Evolutionary conservation across 2,113 vertebrate genomes (phyloP).

Genomic region (Malurus elegans): DNA sequence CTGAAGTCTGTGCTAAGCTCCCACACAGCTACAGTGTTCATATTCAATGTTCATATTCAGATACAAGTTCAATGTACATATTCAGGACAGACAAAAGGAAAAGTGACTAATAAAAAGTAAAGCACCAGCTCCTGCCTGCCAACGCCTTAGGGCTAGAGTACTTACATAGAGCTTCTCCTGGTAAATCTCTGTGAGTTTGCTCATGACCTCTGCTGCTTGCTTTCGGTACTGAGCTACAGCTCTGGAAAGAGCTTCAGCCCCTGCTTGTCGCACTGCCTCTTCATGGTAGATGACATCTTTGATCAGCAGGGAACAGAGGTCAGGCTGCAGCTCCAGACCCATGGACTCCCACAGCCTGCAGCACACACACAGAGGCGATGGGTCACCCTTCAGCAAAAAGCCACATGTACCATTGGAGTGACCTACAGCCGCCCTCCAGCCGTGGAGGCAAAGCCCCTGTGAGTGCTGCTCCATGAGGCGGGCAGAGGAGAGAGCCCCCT

Average conservation of each 20-base stretch:
- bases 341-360: constrained; percentile 87
- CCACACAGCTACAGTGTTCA: not conserved
- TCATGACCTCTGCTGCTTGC: constrained; percentile 85
- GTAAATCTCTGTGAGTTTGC: constrained; percentile 89
- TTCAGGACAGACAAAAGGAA: not conserved
- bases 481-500: not conserved
- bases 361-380: not conserved
- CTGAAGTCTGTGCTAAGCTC: not conserved
- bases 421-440: not conserved
- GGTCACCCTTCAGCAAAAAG: not conserved
- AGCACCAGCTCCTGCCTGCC: not conserved
- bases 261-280: constrained; percentile 87
- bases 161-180: constrained; percentile 97
- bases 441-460: not conserved
- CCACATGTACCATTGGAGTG: accelerated
- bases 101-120: not conserved
- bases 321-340: constrained; percentile 86
- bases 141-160: not conserved
- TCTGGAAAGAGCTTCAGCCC: constrained; percentile 89
- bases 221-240: constrained; percentile 84
- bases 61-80: not conserved
- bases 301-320: constrained; percentile 90
- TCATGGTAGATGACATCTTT: constrained; percentile 91
- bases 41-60: no score
- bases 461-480: accelerated